Percentiles rank a stretch among this genome's conserved stretches.
These are phyloP conservation scores for Choreutis nemorana DNA, from an alignment of 2,888 invertebrate genomes.

Conservation along the genomic window DNA sequence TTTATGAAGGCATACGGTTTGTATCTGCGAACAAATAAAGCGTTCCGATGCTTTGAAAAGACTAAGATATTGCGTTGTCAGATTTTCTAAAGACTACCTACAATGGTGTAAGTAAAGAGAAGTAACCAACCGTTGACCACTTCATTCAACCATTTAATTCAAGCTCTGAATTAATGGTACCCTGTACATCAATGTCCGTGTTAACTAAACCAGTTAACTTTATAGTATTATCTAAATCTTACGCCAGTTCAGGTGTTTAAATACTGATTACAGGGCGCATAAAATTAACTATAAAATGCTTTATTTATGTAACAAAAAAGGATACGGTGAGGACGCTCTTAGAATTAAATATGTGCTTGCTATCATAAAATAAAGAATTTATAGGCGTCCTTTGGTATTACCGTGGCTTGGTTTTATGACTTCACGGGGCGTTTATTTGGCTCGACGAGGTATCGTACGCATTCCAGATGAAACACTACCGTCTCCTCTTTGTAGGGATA, in stretches of 20 bases:
- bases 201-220: constrained; percentile 31
- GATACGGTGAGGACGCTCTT: constrained; percentile 51
- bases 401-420: constrained; percentile 58
- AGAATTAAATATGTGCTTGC: constrained; percentile 60
- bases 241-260: constrained; percentile 28
- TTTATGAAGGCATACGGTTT: constrained; percentile 33
- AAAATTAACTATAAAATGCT: constrained; percentile 48
- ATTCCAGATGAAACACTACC: constrained; percentile 36
- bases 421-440: constrained; percentile 59
- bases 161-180: constrained; percentile 19
- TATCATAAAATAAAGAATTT: constrained; percentile 64
- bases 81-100: constrained; percentile 28
- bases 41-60: constrained; percentile 16
- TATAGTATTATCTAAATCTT: constrained; percentile 24
- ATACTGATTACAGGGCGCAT: constrained; percentile 38
- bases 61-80: constrained; percentile 28
- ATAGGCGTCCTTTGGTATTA: constrained; percentile 62
- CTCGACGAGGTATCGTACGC: constrained; percentile 44
- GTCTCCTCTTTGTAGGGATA: constrained; percentile 29
- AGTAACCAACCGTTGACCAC: constrained; percentile 16
- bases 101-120: too few relatives aligned
- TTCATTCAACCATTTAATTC: constrained; percentile 19
- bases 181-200: constrained; percentile 24
- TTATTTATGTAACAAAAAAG: constrained; percentile 55
- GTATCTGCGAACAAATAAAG: constrained; percentile 15